Percentiles rank a stretch among this genome's conserved stretches.
phyloP scores from a whole-genome alignment of 2,888 invertebrate species.

The Drosophila aldrichi region DNA sequence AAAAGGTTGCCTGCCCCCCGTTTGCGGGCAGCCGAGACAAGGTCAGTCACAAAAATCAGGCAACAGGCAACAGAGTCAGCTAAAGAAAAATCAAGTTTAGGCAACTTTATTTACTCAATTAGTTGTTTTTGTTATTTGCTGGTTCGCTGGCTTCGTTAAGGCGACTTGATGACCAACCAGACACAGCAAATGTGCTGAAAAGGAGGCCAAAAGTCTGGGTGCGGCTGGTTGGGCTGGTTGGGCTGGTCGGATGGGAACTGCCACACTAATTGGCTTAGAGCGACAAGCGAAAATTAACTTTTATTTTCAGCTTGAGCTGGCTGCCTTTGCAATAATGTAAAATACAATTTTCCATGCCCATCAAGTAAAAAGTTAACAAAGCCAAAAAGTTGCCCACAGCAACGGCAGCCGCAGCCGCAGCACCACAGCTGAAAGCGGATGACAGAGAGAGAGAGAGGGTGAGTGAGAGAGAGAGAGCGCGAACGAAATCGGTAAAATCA shows the following conservation, averaged over 20 bases:
- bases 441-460: neutral
- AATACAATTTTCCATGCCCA: conserved; percentile 69
- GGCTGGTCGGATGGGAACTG: conserved; percentile 20
- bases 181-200: conserved; percentile 16
- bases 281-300: conserved; percentile 80
- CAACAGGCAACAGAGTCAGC: conserved; percentile 20
- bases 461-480: neutral
- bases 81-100: conserved; percentile 61
- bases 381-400: conserved; percentile 64
- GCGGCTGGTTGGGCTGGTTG: neutral
- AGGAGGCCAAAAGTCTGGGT: neutral
- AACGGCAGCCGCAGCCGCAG: conserved; percentile 19
- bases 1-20: conserved; percentile 15
- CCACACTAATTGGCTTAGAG: conserved; percentile 79
- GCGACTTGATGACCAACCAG: conserved; percentile 51
- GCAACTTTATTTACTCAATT: conserved; percentile 77
- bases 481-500: conserved; percentile 72
- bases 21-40: conserved; percentile 5
- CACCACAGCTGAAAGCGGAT: neutral
- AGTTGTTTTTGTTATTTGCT: conserved; percentile 74
- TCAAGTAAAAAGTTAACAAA: conserved; percentile 69
- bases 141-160: conserved; percentile 68
- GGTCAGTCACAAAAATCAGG: conserved; percentile 31
- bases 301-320: conserved; percentile 67
- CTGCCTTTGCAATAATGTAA: conserved; percentile 69